Evolutionary conservation across 2,888 invertebrate genomes (phyloP).

Genomic region (Lagria hirta): DNA sequence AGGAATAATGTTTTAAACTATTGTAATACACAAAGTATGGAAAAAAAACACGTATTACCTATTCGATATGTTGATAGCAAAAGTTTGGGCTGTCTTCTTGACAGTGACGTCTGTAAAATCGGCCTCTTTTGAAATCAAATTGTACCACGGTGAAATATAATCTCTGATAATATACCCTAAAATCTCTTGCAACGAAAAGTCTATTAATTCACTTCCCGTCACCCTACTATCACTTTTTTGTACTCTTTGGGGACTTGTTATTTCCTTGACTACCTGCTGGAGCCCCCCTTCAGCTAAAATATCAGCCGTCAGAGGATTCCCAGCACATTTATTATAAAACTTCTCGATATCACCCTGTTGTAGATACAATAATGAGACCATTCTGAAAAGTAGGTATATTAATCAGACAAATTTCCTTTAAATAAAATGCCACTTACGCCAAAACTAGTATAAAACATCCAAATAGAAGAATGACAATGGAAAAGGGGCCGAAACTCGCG

Average conservation of each 20-base stretch:
- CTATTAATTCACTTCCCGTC: conserved; percentile 83
- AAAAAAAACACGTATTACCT: too few relatives aligned
- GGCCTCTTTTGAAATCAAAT: conserved; percentile 67
- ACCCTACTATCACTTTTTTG: conserved; percentile 63
- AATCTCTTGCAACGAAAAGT: conserved; percentile 83
- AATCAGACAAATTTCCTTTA: not conserved
- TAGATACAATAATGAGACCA: conserved; percentile 51
- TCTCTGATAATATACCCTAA: conserved; percentile 78
- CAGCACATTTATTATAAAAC: conserved; percentile 48
- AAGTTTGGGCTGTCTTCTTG: conserved; percentile 68
- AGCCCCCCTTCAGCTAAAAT: conserved; percentile 51
- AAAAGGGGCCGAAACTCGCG: conserved; percentile 52
- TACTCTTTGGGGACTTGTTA: conserved; percentile 45
- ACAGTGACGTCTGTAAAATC: conserved; percentile 70
- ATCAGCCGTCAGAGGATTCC: conserved; percentile 48
- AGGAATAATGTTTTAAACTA: too few relatives aligned
- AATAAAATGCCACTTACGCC: conserved; percentile 45
- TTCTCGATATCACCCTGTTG: conserved; percentile 50
- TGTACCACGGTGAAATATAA: conserved; percentile 78
- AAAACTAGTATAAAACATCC: conserved; percentile 47
- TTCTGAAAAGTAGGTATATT: conserved; percentile 37
- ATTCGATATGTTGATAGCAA: conserved; percentile 70
- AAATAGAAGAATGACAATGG: conserved; percentile 47
- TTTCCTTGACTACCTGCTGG: conserved; percentile 42
- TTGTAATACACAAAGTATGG: too few relatives aligned